Evolutionary conservation across 2,888 invertebrate species (phyloP).

Genomic region (Mantis religiosa): DNA sequence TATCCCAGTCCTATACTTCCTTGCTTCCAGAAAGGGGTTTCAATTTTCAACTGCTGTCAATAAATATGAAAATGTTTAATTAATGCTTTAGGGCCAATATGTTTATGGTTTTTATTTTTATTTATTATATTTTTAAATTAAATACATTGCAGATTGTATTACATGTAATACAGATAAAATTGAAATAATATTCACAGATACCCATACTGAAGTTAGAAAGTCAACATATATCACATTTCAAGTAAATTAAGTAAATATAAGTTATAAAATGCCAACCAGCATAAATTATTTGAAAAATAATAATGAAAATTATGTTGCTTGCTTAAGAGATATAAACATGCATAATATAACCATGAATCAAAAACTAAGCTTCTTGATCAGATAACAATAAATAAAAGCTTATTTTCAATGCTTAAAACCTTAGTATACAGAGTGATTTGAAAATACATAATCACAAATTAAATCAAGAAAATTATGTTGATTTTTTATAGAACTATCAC

Average conservation of each 20-base stretch:
- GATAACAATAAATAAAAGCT: no score
- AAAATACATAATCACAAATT: not conserved
- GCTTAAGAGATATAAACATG: not conserved
- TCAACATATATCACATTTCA: not conserved
- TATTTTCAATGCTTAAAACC: not conserved
- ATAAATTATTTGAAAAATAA: not conserved
- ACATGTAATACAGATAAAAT: not conserved
- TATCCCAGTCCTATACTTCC: no score
- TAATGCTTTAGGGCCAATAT: not conserved
- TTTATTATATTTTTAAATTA: not conserved
- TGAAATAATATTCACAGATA: not conserved
- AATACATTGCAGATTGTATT: not conserved
- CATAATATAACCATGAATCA: not conserved
- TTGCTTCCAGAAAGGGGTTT: no score
- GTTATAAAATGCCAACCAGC: not conserved
- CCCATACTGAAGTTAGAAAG: not conserved
- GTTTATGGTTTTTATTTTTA: not conserved
- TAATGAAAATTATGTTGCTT: not conserved
- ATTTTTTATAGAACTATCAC: not conserved
- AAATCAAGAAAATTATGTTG: not conserved
- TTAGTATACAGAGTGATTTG: not conserved
- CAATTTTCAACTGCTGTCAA: no score
- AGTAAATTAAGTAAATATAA: not conserved
- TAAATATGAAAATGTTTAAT: not conserved
- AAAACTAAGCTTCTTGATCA: no score